Evolutionary conservation across 92 coral and sea anemone genomes (phyloP).

Genomic region (Bergia puertoricense): DNA sequence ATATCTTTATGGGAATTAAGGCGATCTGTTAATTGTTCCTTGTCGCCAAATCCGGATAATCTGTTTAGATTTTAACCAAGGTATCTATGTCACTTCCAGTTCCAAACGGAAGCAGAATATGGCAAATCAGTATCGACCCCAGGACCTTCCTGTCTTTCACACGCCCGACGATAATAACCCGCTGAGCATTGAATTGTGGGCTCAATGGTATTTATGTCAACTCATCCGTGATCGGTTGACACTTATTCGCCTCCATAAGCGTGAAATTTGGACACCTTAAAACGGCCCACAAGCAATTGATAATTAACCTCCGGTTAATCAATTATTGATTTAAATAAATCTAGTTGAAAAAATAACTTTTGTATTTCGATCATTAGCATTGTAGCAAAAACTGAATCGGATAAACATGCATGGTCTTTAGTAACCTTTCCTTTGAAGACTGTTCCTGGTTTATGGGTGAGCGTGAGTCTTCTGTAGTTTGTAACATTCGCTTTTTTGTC

Average conservation of each 20-base stretch:
- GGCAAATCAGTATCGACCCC: too few relatives aligned
- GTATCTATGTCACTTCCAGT: too few relatives aligned
- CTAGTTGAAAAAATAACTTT: neutral
- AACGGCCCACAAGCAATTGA: constrained; percentile 9
- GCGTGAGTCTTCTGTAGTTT: neutral
- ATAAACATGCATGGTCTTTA: neutral
- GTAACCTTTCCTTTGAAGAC: neutral
- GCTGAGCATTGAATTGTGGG: too few relatives aligned
- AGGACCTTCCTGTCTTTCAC: too few relatives aligned
- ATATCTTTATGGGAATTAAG: too few relatives aligned
- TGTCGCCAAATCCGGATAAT: too few relatives aligned
- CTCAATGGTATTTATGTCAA: too few relatives aligned
- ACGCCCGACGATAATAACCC: too few relatives aligned
- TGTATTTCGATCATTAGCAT: neutral
- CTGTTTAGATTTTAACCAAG: too few relatives aligned
- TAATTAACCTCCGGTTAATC: neutral
- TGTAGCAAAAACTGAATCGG: neutral
- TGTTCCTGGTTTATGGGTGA: neutral
- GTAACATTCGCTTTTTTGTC: too few relatives aligned
- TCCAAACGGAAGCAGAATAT: too few relatives aligned
- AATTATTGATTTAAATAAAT: constrained; percentile 2
- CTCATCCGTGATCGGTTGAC: neutral
- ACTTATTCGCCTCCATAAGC: neutral
- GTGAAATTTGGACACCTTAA: neutral
- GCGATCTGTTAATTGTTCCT: too few relatives aligned